Base-by-base conservation (phyloP, 1,140 invertebrate species). In the Battus philenor region DNA sequence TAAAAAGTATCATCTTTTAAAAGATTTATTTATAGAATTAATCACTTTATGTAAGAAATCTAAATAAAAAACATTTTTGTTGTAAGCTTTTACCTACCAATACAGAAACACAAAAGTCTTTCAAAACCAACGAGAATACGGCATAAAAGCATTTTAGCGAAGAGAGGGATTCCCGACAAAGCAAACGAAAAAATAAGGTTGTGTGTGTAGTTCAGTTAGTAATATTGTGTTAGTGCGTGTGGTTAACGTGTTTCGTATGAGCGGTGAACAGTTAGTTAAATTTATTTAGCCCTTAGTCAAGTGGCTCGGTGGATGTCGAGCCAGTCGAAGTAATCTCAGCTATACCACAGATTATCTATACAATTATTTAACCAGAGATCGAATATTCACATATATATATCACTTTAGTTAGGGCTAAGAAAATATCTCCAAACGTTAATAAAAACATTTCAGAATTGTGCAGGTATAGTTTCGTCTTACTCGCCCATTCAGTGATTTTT, bases 31-130 rank as follows among this genome's bases (percentile, higher is more conserved):
- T n/a, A n/a, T n/a, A n/a, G n/a, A n/a, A n/a, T n/a, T n/a, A n/a
- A n/a, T n/a, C n/a, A n/a, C n/a, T n/a, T n/a, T n/a, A n/a, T n/a
- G n/a, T n/a, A n/a, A n/a, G n/a, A n/a, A n/a, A n/a, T n/a, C n/a
- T n/a, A n/a, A n/a, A n/a, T n/a, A n/a, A n/a, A n/a, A n/a, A n/a
- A n/a, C n/a, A n/a, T n/a, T n/a, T n/a, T n/a, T n/a, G n/a, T n/a
- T n/a, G n/a, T n/a, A n/a, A n/a, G n/a, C n/a, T n/a, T n/a, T n/a
- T n/a, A n/a, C n/a, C n/a, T n/a, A n/a, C n/a, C n/a, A n/a, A n/a
- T n/a, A n/a, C n/a, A n/a, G n/a, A 20, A 36, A 36, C 36, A 26
- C 36, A 26, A 39, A 15, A 2, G 11, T n/a, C 20, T 39, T 26
- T 39, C 4, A 39, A 39, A n/a, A 26, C 12, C n/a, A n/a, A 24